These are phyloP conservation scores for Dicranocentrus wangi DNA, from an alignment of 2,888 invertebrate genomes.

Conservation along the genomic window DNA sequence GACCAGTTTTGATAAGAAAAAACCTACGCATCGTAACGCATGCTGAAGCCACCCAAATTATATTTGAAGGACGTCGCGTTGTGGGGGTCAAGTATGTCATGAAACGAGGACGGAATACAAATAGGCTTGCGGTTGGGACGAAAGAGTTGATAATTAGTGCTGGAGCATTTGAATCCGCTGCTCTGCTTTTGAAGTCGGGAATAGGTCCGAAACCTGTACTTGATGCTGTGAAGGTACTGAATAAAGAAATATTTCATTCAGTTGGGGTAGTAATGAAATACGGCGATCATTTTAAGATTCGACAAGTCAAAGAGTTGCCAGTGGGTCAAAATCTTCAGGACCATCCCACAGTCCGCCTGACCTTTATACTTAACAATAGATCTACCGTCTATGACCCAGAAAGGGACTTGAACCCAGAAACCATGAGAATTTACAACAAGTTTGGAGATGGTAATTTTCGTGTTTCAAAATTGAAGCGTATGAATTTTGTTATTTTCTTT, in stretches of 20 bases:
- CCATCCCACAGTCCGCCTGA: not conserved
- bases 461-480: too few species aligned
- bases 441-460: conserved; percentile 27
- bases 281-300: too few species aligned
- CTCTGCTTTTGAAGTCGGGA: conserved; percentile 26
- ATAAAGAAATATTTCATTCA: too few species aligned
- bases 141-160: conserved; percentile 26
- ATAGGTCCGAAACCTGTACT: conserved; percentile 21
- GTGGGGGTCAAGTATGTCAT: conserved; percentile 12
- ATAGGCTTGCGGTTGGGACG: not conserved
- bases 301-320: not conserved
- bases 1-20: not conserved
- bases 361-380: not conserved
- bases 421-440: not conserved
- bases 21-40: not conserved
- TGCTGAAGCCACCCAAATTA: not conserved
- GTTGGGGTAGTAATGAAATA: too few species aligned
- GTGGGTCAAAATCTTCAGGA: conserved; percentile 29
- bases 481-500: too few species aligned
- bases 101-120: not conserved
- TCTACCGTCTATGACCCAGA: not conserved
- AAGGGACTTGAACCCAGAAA: conserved; percentile 17
- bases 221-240: not conserved
- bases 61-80: conserved; percentile 20
- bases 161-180: conserved; percentile 5